Evolutionary conservation across 92 coral and sea anemone genomes (phyloP).

Genomic region (Phenganax subtilis): DNA sequence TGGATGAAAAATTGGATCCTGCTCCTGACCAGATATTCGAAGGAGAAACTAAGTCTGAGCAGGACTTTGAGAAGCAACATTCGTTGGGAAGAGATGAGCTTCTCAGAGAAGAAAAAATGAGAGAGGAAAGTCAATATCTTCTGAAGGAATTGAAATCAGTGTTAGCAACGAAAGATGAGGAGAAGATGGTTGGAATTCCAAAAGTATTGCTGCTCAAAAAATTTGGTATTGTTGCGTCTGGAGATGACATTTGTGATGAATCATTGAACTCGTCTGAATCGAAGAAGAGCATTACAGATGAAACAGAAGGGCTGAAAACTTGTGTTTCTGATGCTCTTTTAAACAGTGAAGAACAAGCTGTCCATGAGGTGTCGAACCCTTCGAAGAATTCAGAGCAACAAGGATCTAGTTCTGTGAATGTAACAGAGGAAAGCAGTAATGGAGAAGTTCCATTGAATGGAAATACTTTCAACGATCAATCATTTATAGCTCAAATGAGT

Average conservation of each 20-base stretch:
- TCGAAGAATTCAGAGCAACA: not conserved
- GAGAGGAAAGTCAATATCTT: slow-evolving; percentile 73
- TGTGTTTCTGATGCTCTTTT: not conserved
- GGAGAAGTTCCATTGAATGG: not conserved
- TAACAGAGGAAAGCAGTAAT: not conserved
- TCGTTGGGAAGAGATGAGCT: slow-evolving; percentile 52
- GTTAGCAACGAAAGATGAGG: slow-evolving; percentile 65
- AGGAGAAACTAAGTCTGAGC: slow-evolving; percentile 61
- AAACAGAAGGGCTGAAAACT: not conserved
- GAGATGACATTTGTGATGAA: not conserved
- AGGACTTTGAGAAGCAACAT: slow-evolving; percentile 10
- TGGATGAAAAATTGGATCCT: slow-evolving; percentile 5
- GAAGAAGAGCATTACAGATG: not conserved
- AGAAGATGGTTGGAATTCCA: slow-evolving; percentile 69
- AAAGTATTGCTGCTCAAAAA: slow-evolving; percentile 67
- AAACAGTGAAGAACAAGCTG: not conserved
- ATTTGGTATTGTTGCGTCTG: not conserved
- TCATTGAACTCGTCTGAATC: not conserved
- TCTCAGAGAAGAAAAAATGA: slow-evolving; percentile 53
- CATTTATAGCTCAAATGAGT: slow-evolving; percentile 3
- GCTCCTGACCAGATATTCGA: slow-evolving; percentile 70
- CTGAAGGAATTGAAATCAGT: slow-evolving; percentile 77
- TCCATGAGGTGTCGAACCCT: not conserved
- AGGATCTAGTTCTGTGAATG: not conserved
- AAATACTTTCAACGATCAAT: not conserved